Base-by-base conservation (phyloP, 37 sponge, comb jelly and placozoan genomes). In the Halichondria panicea region DNA sequence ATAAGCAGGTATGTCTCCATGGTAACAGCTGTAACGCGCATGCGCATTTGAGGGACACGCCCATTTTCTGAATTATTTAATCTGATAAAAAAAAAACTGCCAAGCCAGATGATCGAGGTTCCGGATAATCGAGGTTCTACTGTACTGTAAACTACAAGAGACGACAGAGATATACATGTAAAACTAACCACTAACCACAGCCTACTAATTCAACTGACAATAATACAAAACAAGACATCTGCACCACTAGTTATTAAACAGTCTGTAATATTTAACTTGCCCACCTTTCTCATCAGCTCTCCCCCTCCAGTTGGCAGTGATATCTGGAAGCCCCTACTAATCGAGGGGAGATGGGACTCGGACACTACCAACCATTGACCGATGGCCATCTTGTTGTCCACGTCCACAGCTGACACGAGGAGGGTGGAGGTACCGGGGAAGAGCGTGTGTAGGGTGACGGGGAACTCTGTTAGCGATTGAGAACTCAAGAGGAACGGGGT, bases 261-360 rank as follows among this genome's bases (percentile, higher is more conserved):
- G 11, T 70, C 28, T 59, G 24, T 2, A 74, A 34, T 11, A 2
- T 4, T 33, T 21, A 24, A 57, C 42, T 2, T 34, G 1, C 43
- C 36, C 66, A 71, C 72, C 56, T 71, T 71, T n/a, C 15, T 27
- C 9, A n/a, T 71, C 31, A 54, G 46, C 35, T 45, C 31, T 18
- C 28, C 35, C 22, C 54, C 67, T 53, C 78, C 78, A 32, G 39
- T 30, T 25, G 78, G 55, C 34, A 81, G 74, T 31, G 82, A 48
- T 13, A 81, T 72, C 45, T 81, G 67, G 65, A 81, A 81, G 6
- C 74, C 82, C n/a, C 56, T 72, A 32, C 63, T 46, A 18, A 81
- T 62, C 2, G 59, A 41, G 15, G 82, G 82, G 21, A 54, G 55
- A 38, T 63, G 82, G 0, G 39, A 24, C 18, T 19, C 18, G 11